Percentiles rank a stretch among this genome's conserved stretches.
Conservation (phyloP, 2,888 invertebrate species). For the Schizotus pectinicornis region DNA sequence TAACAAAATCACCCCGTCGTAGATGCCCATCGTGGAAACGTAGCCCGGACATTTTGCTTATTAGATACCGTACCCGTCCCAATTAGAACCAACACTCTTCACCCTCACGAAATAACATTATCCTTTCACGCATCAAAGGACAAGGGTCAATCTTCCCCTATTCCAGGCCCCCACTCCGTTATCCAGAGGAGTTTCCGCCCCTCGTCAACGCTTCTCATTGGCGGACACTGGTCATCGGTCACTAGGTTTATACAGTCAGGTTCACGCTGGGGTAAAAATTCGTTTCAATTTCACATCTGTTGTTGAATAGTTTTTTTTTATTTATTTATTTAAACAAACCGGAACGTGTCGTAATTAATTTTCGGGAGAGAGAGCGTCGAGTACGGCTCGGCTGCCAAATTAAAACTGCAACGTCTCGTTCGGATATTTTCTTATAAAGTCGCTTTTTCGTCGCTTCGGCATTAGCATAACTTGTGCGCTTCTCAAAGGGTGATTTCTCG, state of each 20-base stretch:
- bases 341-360: slow-evolving; percentile 11
- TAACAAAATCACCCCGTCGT: slow-evolving; percentile 14
- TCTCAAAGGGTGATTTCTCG: slow-evolving; percentile 4
- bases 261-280: slow-evolving; percentile 38
- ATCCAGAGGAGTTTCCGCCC: slow-evolving; percentile 40
- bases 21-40: background rate
- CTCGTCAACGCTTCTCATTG: slow-evolving; percentile 41
- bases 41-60: slow-evolving; percentile 24
- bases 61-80: slow-evolving; percentile 12
- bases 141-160: slow-evolving; percentile 48
- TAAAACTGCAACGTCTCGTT: slow-evolving; percentile 55
- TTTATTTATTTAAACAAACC: too few species aligned
- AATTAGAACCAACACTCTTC: slow-evolving; percentile 31
- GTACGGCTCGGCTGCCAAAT: slow-evolving; percentile 50
- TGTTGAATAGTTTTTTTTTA: background rate
- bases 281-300: too few species aligned
- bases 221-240: slow-evolving; percentile 51
- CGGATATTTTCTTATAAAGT: slow-evolving; percentile 53
- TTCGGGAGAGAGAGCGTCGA: slow-evolving; percentile 27
- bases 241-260: slow-evolving; percentile 37
- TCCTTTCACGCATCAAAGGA: slow-evolving; percentile 38
- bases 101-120: slow-evolving; percentile 32
- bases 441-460: slow-evolving; percentile 47
- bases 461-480: slow-evolving; percentile 42
- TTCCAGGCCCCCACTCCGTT: slow-evolving; percentile 37